Percentiles rank a stretch among this genome's conserved stretches.
These are phyloP conservation scores for Scaptomyza pallida DNA, from an alignment of 1,140 invertebrate species.

Conservation along the genomic window DNA sequence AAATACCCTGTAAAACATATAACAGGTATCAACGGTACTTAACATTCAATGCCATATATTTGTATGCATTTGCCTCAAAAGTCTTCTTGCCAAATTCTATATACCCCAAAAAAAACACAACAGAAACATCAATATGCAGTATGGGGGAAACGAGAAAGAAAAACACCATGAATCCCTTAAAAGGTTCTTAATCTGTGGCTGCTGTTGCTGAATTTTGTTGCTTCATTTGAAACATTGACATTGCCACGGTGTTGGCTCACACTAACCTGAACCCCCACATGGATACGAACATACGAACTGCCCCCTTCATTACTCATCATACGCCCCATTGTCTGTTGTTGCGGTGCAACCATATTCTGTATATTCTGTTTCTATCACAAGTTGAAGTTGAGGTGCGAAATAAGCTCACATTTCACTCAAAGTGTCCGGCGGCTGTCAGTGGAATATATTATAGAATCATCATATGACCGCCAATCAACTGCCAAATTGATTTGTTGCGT, in stretches of 20 bases:
- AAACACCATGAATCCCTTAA: slow-evolving; percentile 80
- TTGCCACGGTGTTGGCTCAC: slow-evolving; percentile 2
- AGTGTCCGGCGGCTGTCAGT: slow-evolving; percentile 47
- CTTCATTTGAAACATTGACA: slow-evolving; percentile 57
- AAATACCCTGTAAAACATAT: slow-evolving; percentile 14
- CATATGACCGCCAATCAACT: slow-evolving; percentile 78
- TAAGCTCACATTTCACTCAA: slow-evolving; percentile 36
- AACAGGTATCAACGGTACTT: too few relatives aligned
- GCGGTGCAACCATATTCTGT: too few relatives aligned
- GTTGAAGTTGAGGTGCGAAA: background rate
- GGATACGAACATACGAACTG: background rate
- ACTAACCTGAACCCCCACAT: background rate
- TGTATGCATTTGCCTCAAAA: too few relatives aligned
- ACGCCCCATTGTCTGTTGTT: slow-evolving; percentile 37
- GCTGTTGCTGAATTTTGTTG: slow-evolving; percentile 70
- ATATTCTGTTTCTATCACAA: slow-evolving; percentile 33
- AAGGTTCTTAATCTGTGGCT: slow-evolving; percentile 83
- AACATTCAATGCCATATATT: too few relatives aligned
- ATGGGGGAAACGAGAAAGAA: slow-evolving; percentile 42
- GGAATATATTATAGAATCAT: slow-evolving; percentile 33
- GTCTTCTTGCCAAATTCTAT: background rate
- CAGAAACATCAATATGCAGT: slow-evolving; percentile 34
- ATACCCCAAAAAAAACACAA: background rate
- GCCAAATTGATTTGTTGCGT: slow-evolving; percentile 60
- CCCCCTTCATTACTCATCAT: slow-evolving; percentile 61